These are phyloP conservation scores for Morelia viridis DNA, from an alignment of 2,797 vertebrate species.

Conservation along the genomic window DNA sequence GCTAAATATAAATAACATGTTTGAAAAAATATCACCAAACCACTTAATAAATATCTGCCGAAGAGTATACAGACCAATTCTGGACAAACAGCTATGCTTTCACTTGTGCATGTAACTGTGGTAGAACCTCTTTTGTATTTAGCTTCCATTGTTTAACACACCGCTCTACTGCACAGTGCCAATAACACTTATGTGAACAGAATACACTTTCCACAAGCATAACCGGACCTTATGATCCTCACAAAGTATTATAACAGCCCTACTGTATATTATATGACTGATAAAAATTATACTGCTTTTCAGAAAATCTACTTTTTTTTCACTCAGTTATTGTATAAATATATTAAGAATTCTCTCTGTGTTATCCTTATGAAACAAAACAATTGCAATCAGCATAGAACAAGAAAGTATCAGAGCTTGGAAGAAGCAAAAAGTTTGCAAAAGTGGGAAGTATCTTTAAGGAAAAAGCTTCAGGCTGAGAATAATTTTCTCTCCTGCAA, in stretches of 20 bases:
- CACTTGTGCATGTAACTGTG: background rate
- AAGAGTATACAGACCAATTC: background rate
- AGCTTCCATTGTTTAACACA: background rate
- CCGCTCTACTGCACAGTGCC: background rate
- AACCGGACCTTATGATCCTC: background rate
- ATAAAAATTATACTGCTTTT: background rate
- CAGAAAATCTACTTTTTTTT: background rate
- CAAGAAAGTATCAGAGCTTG: background rate
- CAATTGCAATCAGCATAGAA: background rate
- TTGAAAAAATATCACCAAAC: background rate
- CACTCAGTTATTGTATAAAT: background rate
- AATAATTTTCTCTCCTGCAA: background rate
- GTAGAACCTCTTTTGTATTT: background rate
- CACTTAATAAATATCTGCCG: background rate
- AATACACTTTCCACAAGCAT: background rate
- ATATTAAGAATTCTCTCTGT: background rate
- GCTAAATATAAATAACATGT: constrained; percentile 14
- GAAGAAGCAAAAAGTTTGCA: background rate
- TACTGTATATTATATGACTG: background rate
- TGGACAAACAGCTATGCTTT: background rate
- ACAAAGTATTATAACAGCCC: background rate
- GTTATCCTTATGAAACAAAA: background rate
- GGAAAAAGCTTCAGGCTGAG: background rate
- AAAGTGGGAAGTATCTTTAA: background rate
- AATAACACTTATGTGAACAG: background rate